These are phyloP conservation scores for Drosophila oshimai DNA, from an alignment of 1,140 invertebrate genomes.

Conservation along the genomic window DNA sequence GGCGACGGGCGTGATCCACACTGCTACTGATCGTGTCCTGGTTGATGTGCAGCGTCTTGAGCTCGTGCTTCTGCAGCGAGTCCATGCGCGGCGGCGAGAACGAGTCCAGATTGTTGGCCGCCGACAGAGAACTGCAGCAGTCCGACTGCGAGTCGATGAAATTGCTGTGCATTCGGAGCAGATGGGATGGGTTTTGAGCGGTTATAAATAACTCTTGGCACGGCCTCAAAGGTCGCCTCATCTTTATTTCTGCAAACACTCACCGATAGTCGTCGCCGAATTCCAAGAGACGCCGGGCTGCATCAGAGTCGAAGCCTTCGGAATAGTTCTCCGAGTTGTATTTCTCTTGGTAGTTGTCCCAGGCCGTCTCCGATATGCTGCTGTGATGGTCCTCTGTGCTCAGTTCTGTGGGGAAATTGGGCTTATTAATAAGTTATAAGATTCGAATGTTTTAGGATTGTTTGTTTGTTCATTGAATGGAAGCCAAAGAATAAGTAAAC, in stretches of 20 bases:
- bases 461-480: no score
- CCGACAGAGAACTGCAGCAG: slow-evolving; percentile 90
- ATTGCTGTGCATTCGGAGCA: slow-evolving; percentile 56
- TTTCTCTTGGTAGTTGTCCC: slow-evolving; percentile 94
- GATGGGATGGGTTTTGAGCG: slow-evolving; percentile 10
- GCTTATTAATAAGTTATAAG: background rate
- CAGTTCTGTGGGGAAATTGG: slow-evolving; percentile 45
- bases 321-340: slow-evolving; percentile 96
- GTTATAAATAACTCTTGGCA: slow-evolving; percentile 53
- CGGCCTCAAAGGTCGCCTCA: slow-evolving; percentile 7
- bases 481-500: background rate
- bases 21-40: slow-evolving; percentile 77
- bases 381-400: slow-evolving; percentile 88
- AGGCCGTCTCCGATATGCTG: slow-evolving; percentile 92
- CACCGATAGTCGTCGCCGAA: slow-evolving; percentile 95
- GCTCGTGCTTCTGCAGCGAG: slow-evolving; percentile 73
- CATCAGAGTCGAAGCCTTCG: slow-evolving; percentile 93
- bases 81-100: slow-evolving; percentile 84
- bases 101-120: slow-evolving; percentile 85
- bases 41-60: slow-evolving; percentile 62
- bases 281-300: slow-evolving; percentile 90
- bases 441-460: no score
- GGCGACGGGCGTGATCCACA: slow-evolving; percentile 75
- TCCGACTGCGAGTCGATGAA: slow-evolving; percentile 94
- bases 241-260: slow-evolving; percentile 73